Evolutionary conservation across 2,113 vertebrate species (phyloP).

Genomic region (Tupaia tana): DNA sequence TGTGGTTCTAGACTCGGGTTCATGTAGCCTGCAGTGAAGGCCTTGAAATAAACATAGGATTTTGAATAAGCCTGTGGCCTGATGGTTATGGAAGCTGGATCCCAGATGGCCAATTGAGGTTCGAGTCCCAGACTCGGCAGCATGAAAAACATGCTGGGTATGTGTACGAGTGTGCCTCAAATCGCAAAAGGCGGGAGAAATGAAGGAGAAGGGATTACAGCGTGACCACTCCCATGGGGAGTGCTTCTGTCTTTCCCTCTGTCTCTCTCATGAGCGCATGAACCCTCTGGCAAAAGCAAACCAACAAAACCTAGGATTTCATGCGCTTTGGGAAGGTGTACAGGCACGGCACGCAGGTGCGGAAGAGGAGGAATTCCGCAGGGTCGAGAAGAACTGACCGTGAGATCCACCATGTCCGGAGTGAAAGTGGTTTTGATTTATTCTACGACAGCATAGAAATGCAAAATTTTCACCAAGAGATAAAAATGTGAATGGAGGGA

Average conservation of each 20-base stretch:
- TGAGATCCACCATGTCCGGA: background rate
- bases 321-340: background rate
- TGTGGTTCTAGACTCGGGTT: background rate
- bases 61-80: too few species aligned
- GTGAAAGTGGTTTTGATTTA: background rate
- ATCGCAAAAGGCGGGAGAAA: too few species aligned
- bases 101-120: too few species aligned
- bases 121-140: too few species aligned
- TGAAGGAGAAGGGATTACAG: too few species aligned
- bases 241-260: too few species aligned
- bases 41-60: background rate
- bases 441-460: background rate
- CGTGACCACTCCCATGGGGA: too few species aligned
- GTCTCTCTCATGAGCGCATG: too few species aligned
- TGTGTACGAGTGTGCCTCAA: too few species aligned
- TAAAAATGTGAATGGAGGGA: conserved; percentile 36
- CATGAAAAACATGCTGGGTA: too few species aligned
- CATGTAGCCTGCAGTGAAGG: background rate
- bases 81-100: too few species aligned
- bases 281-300: too few species aligned
- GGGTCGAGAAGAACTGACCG: background rate
- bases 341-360: background rate
- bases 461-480: conserved; percentile 30
- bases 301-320: background rate
- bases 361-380: background rate